Base-by-base conservation (phyloP, 92 coral and sea anemone species). In the Paragorgia papillata region DNA sequence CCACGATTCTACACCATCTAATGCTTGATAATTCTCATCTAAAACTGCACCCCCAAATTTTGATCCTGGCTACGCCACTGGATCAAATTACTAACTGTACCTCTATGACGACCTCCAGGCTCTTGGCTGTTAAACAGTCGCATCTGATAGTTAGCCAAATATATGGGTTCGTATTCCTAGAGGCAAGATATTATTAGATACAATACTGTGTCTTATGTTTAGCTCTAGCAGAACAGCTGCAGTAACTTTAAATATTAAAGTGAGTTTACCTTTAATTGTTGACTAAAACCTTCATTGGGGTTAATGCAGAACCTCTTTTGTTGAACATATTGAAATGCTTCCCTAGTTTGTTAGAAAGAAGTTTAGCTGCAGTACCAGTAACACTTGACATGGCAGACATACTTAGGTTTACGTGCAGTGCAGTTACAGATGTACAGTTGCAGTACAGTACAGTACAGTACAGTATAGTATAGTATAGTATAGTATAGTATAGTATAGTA, bases 101-200 rank as follows among this genome's bases (percentile, higher is more conserved):
- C 17, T 31, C 76, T 56, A 7, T 30, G 69, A 7, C 22, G 69
- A 28, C 62, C 85, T 65, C 44, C 49, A 73, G 73, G 79, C 39
- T 74, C 76, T 61, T 65, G 80, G 70, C 83, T 69, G 74, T 84
- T 28, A 62, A 76, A 18, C 65, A 75, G 64, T 57, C 79, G 88
- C 48, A 91, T 92, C 48, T 95, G 99, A 81, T 84, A 91, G 26
- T 91, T 95, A 14, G 99, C 99, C 57, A 95, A 84, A 79, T 95
- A 95, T 24, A 95, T 95, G 43, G 99, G 99, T 73, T 95, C 99
- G 69, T 95, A 95, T 74, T 95, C 99, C 99, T 94, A 37, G 19
- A 57, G 33, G 44, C 30, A n/a, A 25, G 30, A 2, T 1, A 41
- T 46, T 46, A 2, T 6, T 15, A 9, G 0, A 50, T 10, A 25